Evolutionary conservation across 2,888 invertebrate genomes (phyloP).

Genomic region (Andrena hattorfiana): DNA sequence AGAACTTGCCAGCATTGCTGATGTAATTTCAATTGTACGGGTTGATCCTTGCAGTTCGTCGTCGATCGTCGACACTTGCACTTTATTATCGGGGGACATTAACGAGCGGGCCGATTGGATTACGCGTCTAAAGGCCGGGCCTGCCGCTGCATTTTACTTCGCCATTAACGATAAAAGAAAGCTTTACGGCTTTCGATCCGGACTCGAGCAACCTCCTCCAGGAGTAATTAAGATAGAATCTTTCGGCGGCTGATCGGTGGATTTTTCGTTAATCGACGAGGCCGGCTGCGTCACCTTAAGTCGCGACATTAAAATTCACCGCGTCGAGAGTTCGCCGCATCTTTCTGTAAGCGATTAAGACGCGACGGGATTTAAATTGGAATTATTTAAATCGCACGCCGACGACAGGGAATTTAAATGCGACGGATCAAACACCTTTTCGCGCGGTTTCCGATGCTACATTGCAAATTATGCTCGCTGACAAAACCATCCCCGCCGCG

Average conservation of each 20-base stretch:
- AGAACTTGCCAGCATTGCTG: slow-evolving; percentile 10
- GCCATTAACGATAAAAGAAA: slow-evolving; percentile 63
- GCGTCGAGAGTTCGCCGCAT: not conserved
- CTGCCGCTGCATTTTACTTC: slow-evolving; percentile 59
- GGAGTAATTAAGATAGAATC: slow-evolving; percentile 64
- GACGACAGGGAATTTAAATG: not conserved
- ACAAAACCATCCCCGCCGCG: no score
- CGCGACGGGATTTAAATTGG: slow-evolving; percentile 50
- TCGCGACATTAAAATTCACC: slow-evolving; percentile 36
- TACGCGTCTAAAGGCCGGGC: slow-evolving; percentile 47
- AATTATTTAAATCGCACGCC: slow-evolving; percentile 49
- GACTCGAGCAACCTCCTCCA: slow-evolving; percentile 23
- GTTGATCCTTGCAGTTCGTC: slow-evolving; percentile 18
- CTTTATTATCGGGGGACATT: slow-evolving; percentile 57
- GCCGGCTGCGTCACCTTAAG: not conserved
- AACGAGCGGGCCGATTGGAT: slow-evolving; percentile 64
- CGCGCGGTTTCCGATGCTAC: slow-evolving; percentile 3
- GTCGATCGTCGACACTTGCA: slow-evolving; percentile 15
- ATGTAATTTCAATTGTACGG: slow-evolving; percentile 18
- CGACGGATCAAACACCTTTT: slow-evolving; percentile 4
- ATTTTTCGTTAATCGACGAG: slow-evolving; percentile 56
- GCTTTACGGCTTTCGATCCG: slow-evolving; percentile 46
- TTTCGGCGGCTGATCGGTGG: slow-evolving; percentile 44
- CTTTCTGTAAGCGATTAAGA: slow-evolving; percentile 34
- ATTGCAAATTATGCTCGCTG: slow-evolving; percentile 14